phyloP scores from a whole-genome alignment of 2,797 vertebrate species.

The Pantherophis alleghaniensis region DNA sequence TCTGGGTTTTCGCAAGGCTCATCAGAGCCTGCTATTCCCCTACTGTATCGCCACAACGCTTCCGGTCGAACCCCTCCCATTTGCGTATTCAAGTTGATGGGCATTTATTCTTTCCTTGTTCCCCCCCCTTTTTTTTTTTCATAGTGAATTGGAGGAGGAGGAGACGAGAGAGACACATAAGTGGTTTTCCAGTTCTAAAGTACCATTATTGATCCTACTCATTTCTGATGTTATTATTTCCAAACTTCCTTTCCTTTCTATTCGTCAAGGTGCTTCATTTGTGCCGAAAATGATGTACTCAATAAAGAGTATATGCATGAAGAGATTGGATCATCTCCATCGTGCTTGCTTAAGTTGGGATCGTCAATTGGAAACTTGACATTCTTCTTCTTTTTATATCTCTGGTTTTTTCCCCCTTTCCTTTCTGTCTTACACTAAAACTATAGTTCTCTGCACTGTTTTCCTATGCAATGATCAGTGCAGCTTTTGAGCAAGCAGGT shows the following conservation, averaged over 20 bases:
- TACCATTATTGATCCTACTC: neutral
- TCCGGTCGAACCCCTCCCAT: neutral
- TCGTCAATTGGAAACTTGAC: no score
- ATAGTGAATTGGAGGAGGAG: neutral
- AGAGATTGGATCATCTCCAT: no score
- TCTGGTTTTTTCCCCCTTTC: neutral
- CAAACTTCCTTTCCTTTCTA: neutral
- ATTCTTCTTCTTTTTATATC: neutral
- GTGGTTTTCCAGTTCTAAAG: neutral
- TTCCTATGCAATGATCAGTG: neutral
- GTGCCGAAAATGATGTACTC: no score
- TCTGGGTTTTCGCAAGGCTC: no score
- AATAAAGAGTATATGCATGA: no score
- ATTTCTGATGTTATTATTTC: neutral
- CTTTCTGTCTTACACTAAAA: neutral
- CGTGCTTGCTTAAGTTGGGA: no score
- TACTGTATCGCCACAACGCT: no score
- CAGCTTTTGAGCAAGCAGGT: neutral
- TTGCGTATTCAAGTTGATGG: neutral
- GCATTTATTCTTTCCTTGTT: neutral
- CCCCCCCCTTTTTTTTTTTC: neutral
- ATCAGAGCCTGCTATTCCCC: no score
- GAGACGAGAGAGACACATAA: neutral
- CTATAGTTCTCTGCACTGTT: neutral
- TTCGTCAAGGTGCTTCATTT: neutral